These are phyloP conservation scores for Meloidogyne exigua DNA, from an alignment of 1,140 invertebrate genomes.

Conservation along the genomic window DNA sequence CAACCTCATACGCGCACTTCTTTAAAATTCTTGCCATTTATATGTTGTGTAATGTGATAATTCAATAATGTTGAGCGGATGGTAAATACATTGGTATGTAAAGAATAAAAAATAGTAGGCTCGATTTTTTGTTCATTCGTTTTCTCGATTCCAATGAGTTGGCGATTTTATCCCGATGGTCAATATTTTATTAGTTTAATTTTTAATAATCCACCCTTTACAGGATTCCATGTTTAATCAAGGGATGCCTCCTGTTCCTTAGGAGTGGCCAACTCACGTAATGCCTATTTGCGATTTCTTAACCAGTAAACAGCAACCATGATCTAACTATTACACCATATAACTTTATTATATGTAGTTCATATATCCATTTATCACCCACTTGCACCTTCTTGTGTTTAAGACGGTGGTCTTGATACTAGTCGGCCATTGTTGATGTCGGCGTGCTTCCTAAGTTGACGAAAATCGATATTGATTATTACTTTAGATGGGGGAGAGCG, in stretches of 20 bases:
- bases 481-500: conserved; percentile 10
- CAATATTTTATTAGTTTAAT: too few species aligned
- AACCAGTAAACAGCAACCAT: background rate
- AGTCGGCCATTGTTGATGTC: background rate
- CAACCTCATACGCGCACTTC: background rate
- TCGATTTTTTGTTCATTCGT: background rate
- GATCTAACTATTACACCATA: background rate
- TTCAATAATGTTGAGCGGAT: conserved; percentile 5
- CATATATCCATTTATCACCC: background rate
- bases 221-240: too few species aligned
- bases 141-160: background rate
- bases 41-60: background rate
- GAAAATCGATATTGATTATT: conserved; percentile 33
- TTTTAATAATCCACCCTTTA: too few species aligned
- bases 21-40: background rate
- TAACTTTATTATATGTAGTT: background rate
- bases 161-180: too few species aligned
- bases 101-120: background rate
- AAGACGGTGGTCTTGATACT: background rate
- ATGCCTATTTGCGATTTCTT: background rate
- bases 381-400: background rate
- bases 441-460: background rate
- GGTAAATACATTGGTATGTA: too few species aligned
- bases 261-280: too few species aligned
- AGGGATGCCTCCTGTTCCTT: too few species aligned